phyloP scores from a whole-genome alignment of 2,888 invertebrate genomes.

The Flabesymbios commensalis region DNA sequence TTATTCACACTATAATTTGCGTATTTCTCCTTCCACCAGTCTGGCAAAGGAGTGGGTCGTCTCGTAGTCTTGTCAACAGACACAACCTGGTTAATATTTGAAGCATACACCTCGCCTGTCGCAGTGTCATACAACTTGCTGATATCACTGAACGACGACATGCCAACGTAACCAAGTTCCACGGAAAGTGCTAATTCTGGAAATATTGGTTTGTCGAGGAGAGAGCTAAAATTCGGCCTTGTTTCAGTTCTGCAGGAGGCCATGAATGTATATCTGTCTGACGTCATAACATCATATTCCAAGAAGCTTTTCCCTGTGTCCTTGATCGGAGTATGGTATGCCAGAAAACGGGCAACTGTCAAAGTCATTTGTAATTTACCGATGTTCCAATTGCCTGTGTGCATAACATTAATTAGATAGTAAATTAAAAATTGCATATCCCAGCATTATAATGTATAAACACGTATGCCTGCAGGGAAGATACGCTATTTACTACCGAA shows the following conservation, averaged over 20 bases:
- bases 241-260: constrained; percentile 24
- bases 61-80: constrained; percentile 43
- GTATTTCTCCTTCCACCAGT: constrained; percentile 52
- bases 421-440: too few species aligned
- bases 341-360: constrained; percentile 21
- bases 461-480: too few species aligned
- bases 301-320: constrained; percentile 22
- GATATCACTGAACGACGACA: constrained; percentile 26
- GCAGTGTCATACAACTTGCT: constrained; percentile 12
- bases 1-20: constrained; percentile 26
- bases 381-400: constrained; percentile 23
- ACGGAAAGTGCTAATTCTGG: constrained; percentile 19
- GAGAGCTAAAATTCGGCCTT: constrained; percentile 14
- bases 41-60: constrained; percentile 44
- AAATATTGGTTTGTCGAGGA: constrained; percentile 1
- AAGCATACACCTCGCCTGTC: constrained; percentile 31
- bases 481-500: too few species aligned
- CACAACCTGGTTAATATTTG: constrained; percentile 43
- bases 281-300: constrained; percentile 29
- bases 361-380: constrained; percentile 21
- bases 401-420: too few species aligned
- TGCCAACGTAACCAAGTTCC: constrained; percentile 30
- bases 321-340: constrained; percentile 17
- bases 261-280: constrained; percentile 30
- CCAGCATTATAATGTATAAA: too few species aligned